Evolutionary conservation across 2,113 vertebrate genomes (phyloP).

Genomic region (Toxotes chatareus): DNA sequence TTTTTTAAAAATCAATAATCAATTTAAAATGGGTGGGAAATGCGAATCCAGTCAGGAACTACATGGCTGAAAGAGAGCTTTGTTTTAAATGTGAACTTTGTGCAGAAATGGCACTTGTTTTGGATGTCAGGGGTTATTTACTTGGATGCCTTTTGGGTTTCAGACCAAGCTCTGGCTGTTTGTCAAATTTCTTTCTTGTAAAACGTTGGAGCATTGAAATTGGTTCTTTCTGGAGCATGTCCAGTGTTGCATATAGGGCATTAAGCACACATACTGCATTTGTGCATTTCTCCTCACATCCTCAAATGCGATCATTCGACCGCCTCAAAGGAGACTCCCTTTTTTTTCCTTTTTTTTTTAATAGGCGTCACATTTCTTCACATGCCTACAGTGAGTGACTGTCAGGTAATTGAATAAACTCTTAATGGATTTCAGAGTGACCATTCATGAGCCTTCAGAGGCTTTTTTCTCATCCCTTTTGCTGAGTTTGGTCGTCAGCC

Average conservation of each 20-base stretch:
- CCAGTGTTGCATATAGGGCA: slow-evolving; percentile 28
- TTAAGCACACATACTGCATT: slow-evolving; percentile 12
- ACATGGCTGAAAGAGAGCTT: slow-evolving; percentile 49
- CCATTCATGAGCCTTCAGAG: slow-evolving; percentile 32
- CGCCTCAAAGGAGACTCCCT: slow-evolving; percentile 26
- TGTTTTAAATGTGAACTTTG: slow-evolving; percentile 67
- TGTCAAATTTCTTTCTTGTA: slow-evolving; percentile 31
- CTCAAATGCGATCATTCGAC: slow-evolving; percentile 32
- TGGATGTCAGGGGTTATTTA: slow-evolving; percentile 52
- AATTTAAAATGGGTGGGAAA: slow-evolving; percentile 53
- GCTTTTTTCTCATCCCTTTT: slow-evolving; percentile 26
- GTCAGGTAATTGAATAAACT: slow-evolving; percentile 54
- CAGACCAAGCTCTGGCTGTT: slow-evolving; percentile 32
- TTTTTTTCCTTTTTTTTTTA: not conserved
- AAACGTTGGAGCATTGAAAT: slow-evolving; percentile 40
- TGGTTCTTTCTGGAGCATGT: slow-evolving; percentile 20
- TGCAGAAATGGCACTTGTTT: slow-evolving; percentile 57
- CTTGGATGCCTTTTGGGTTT: slow-evolving; percentile 50
- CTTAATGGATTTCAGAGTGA: slow-evolving; percentile 44
- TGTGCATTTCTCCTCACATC: slow-evolving; percentile 10
- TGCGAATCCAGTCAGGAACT: slow-evolving; percentile 11
- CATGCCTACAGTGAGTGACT: slow-evolving; percentile 29
- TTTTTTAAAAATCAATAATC: slow-evolving; percentile 57
- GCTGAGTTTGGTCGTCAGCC: slow-evolving; percentile 31
- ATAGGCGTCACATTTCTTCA: slow-evolving; percentile 11